These are phyloP conservation scores for Globodera ellingtonae DNA, from an alignment of 1,140 invertebrate genomes.

Conservation along the genomic window DNA sequence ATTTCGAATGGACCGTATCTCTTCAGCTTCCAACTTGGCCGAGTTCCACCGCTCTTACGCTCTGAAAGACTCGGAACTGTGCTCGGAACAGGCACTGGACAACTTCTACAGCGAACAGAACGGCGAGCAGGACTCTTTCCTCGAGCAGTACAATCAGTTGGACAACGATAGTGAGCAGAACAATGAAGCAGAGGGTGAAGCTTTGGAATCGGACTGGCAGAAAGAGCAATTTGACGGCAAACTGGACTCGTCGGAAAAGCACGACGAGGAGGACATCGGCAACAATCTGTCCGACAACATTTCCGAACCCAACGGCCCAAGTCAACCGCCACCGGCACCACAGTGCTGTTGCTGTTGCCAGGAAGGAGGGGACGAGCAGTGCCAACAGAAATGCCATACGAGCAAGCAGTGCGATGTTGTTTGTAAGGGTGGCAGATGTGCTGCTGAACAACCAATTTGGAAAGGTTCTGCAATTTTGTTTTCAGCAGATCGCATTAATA, in stretches of 20 bases:
- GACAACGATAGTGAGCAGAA: conserved; percentile 5
- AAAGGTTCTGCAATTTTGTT: too few relatives aligned
- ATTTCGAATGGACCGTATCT: neutral
- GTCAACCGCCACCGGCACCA: too few relatives aligned
- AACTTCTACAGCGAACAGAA: conserved; percentile 14
- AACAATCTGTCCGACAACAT: conserved; percentile 2
- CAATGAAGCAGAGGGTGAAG: conserved; percentile 6
- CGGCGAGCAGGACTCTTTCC: neutral
- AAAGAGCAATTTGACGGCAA: conserved; percentile 17
- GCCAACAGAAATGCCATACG: conserved; percentile 6
- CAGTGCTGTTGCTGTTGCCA: neutral
- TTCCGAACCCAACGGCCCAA: neutral
- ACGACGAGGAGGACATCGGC: conserved; percentile 2
- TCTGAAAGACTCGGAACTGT: conserved; percentile 14
- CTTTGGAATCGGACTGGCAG: conserved; percentile 11
- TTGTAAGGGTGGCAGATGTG: neutral
- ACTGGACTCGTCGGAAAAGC: neutral
- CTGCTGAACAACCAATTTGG: conserved; percentile 9
- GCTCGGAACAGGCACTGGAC: conserved; percentile 16
- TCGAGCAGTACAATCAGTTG: conserved; percentile 8
- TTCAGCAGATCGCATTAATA: too few relatives aligned
- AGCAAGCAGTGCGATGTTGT: neutral
- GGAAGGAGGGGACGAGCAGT: conserved; percentile 6
- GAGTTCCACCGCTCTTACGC: conserved; percentile 46
- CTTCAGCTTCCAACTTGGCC: conserved; percentile 26